Conservation (phyloP, 1,140 invertebrate species). For the Drosophila virilis region DNA sequence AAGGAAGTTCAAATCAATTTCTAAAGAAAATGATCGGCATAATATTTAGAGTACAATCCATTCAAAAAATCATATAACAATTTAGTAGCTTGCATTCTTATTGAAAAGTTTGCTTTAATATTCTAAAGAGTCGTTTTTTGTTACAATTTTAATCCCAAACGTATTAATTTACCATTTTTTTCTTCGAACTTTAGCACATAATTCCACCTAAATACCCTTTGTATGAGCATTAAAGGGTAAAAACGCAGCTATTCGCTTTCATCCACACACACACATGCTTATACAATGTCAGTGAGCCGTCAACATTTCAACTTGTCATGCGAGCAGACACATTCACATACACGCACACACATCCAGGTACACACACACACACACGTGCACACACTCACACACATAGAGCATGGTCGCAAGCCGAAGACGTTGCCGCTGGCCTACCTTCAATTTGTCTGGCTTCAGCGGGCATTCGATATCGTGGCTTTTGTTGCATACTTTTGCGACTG, state of each 20-base stretch:
- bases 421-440: constrained; percentile 67
- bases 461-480: constrained; percentile 60
- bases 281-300: constrained; percentile 73
- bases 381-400: constrained; percentile 18
- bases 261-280: constrained; percentile 33
- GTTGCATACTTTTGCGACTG: constrained; percentile 45
- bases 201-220: neutral
- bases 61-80: no score
- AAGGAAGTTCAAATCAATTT: no score
- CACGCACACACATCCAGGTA: constrained; percentile 23
- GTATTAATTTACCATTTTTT: no score
- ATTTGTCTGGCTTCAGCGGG: constrained; percentile 66
- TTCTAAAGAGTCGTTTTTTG: no score
- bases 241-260: constrained; percentile 42
- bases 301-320: constrained; percentile 81
- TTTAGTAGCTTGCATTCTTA: no score
- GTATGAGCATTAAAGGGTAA: neutral
- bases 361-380: constrained; percentile 42
- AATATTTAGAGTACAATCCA: no score
- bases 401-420: constrained; percentile 51
- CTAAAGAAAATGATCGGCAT: no score
- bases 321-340: constrained; percentile 51
- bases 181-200: no score
- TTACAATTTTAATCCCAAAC: no score
- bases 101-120: no score